Evolutionary conservation across 2,888 invertebrate genomes (phyloP).

Genomic region (Tryphoninae sp.): DNA sequence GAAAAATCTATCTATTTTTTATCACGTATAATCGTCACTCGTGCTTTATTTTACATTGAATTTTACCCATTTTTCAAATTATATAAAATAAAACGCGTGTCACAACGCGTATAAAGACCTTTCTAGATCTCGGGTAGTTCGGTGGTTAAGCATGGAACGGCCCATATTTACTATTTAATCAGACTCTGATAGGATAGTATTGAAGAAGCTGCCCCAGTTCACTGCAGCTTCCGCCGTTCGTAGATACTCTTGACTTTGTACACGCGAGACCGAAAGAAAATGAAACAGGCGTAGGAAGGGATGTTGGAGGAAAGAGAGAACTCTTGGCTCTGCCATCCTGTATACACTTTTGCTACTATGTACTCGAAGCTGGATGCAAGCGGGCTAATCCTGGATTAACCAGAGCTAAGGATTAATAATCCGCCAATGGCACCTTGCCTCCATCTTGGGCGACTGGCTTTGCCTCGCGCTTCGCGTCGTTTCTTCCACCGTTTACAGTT

Average conservation of each 20-base stretch:
- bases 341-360: conserved; percentile 1
- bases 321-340: conserved; percentile 22
- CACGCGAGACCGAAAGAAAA: conserved; percentile 37
- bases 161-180: background rate
- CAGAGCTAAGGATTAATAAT: conserved; percentile 61
- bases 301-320: conserved; percentile 21
- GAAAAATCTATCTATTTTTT: too few species aligned
- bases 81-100: too few species aligned
- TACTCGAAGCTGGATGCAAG: conserved; percentile 49
- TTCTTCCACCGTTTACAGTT: conserved; percentile 17
- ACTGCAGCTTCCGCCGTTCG: conserved; percentile 34
- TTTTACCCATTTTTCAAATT: too few species aligned
- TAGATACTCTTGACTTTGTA: conserved; percentile 49
- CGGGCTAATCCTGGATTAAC: conserved; percentile 61
- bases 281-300: conserved; percentile 18
- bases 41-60: too few species aligned
- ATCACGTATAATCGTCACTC: too few species aligned
- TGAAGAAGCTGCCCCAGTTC: conserved; percentile 9
- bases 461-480: conserved; percentile 8
- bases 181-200: conserved; percentile 17
- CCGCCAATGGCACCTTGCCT: conserved; percentile 50
- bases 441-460: background rate
- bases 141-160: background rate
- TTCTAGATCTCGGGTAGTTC: too few species aligned
- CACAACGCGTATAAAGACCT: too few species aligned